Evolutionary conservation across 2,113 vertebrate genomes (phyloP).

Genomic region (Numida meleagris): DNA sequence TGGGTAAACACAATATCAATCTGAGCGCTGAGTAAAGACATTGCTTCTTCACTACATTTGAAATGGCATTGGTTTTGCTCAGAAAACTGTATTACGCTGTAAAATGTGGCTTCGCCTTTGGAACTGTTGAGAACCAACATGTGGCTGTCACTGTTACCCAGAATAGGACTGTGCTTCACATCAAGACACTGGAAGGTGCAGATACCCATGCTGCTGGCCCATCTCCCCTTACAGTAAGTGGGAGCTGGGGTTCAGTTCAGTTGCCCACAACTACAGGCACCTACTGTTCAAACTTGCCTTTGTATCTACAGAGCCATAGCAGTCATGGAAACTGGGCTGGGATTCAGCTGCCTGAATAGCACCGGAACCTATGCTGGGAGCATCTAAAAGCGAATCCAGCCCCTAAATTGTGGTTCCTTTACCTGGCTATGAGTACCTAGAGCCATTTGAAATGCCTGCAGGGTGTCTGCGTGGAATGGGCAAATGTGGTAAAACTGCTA

Average conservation of each 20-base stretch:
- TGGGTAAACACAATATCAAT: not conserved
- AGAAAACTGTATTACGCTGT: not conserved
- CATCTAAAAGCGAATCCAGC: not conserved
- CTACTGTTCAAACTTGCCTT: fast-evolving
- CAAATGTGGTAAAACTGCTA: not conserved
- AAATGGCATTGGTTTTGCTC: not conserved
- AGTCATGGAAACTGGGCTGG: not conserved
- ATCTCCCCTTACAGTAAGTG: not conserved
- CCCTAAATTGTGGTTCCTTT: not conserved
- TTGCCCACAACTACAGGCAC: not conserved
- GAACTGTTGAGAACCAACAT: not conserved
- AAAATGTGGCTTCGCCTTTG: not conserved
- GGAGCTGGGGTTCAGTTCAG: not conserved
- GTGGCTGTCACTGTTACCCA: not conserved
- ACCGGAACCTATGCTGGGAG: not conserved
- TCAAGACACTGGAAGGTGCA: not conserved
- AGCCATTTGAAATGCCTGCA: not conserved
- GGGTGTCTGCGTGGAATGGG: not conserved
- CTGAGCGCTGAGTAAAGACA: not conserved
- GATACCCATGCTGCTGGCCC: fast-evolving
- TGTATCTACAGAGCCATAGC: fast-evolving
- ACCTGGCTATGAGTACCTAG: not conserved
- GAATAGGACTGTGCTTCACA: not conserved
- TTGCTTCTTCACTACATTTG: not conserved
- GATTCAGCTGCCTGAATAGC: not conserved